Evolutionary conservation across 2,113 vertebrate species (phyloP), one percentile per base, ranked within the genome.

Genomic region (Regulus satrapa): DNA sequence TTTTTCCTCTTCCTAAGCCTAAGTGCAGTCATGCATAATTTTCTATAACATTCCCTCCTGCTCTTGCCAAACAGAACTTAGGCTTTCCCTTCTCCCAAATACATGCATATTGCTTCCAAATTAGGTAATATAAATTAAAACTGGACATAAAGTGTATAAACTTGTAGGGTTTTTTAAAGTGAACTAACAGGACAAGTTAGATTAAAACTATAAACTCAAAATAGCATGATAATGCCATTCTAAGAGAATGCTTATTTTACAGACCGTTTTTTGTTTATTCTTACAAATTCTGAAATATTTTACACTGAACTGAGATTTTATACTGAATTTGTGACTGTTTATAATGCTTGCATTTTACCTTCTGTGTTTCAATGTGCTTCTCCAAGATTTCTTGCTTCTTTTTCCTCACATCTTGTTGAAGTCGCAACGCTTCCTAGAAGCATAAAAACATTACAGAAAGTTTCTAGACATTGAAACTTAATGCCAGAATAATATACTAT

Each of bases 321-420:
- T 18, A 78, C 18, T 43, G 23, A 58, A 67, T 5, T 54, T 6
- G 8, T 28, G 10, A 32, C 18, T 63, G 36, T 49, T 26, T 83
- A 49, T 46, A 89, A 89, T 5, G n/a, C 32, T 76, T 78, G 20
- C 12, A 77, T 58, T 85, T 97, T 98, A 99, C 99, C 99, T 99
- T 99, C 95, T 99, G 99, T 69, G 99, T 99, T 98, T 99, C 99
- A 81, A 99, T 99, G 96, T 99, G 99, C 95, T 99, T 99, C 98
- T 99, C 99, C 95, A 99, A 96, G 96, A 99, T 99, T 97, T 99
- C 99, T 97, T 99, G 99, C 88, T 99, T 99, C 98, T 99, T 99
- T 97, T 99, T 99, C 82, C 99, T 98, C 46, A 99, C 99, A 85
- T 99, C 99, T 91, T 99, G 99, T 85, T 99, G 99, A 97, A 99